Base-by-base conservation (phyloP, 2,797 vertebrate species). In the Moxostoma hubbsi region DNA sequence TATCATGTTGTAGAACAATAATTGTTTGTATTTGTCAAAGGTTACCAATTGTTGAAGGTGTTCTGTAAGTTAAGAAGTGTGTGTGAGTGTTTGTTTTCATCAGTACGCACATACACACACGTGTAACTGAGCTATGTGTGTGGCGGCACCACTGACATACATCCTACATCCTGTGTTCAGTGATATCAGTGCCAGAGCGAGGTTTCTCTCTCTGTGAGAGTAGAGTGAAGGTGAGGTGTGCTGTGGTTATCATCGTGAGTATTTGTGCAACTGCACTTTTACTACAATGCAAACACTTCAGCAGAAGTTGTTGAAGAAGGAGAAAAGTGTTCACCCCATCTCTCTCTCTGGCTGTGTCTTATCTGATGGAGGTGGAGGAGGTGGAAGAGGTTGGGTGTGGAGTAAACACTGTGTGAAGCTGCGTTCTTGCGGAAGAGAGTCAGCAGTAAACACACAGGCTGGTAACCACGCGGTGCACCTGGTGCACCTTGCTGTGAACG, bases 401-500 rank as follows among this genome's bases (percentile, higher is more conserved):
- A 71, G 73, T 82, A 79, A 90, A 88, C 88, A 87, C 82, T 85
- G 72, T 5, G 81, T 66, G 62, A 84, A 89, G 88, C 85, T 86
- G 10, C 73, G 84, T 36, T 77, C 84, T 87, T 90, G 91, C 92
- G 89, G 92, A 92, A 92, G 89, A 91, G 93, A 95, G 94, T 90
- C 83, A 90, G 93, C 93, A 92, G 94, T 94, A 94, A 95, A 95
- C 94, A 94, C 90, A 93, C 90, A 83, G 91, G 89, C 79, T 24
- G 62, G 88, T 93, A 95, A 95, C 95, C 92, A 86, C 94, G 93
- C 66, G 85, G 88, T 90, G 92, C 96, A 96, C 95, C 94, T 96
- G 95, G 93, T 90, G 84, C 82, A 90, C 87, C 89, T 92, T 90
- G 89, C 90, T 87, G 88, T 88, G 87, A 89, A 86, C 87, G 85